Conservation (phyloP, 2,113 vertebrate genomes). For the Todiramphus saurophagus region DNA sequence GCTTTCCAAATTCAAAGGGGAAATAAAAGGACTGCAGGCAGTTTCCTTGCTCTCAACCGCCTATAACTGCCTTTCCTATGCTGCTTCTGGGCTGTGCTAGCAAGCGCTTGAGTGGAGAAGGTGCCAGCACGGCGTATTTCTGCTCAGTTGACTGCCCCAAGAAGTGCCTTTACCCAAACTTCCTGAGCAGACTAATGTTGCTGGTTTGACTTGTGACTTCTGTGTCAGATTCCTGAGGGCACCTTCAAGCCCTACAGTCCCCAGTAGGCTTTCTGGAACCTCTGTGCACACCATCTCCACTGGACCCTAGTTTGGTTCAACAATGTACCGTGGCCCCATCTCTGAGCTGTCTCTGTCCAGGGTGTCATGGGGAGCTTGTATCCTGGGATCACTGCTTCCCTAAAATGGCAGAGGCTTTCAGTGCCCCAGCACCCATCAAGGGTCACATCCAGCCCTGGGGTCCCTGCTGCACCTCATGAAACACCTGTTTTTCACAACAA, state of each 20-base stretch:
- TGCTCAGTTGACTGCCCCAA: not conserved
- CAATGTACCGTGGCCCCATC: not conserved
- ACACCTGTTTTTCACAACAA: not conserved
- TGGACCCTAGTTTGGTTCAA: not conserved
- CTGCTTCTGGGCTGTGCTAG: not conserved
- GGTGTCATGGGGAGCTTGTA: not conserved
- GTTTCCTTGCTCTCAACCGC: not conserved
- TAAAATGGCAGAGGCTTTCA: not conserved
- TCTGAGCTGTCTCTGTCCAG: not conserved
- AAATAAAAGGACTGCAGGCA: not conserved
- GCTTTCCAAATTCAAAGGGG: not conserved
- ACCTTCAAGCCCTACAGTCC: not conserved
- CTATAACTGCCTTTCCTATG: not conserved
- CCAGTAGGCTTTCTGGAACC: not conserved
- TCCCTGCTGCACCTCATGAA: not conserved
- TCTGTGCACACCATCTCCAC: not conserved
- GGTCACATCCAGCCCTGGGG: rapidly evolving
- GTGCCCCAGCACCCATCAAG: not conserved
- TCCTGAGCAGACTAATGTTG: not conserved
- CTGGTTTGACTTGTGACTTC: not conserved
- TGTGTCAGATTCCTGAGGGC: not conserved
- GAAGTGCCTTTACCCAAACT: not conserved
- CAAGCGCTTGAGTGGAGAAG: not conserved
- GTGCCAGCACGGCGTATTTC: rapidly evolving
- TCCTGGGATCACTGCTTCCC: not conserved